Evolutionary conservation across 2,113 vertebrate genomes (phyloP), one percentile per base, ranked within the genome.

Genomic region (Trinectes maculatus): DNA sequence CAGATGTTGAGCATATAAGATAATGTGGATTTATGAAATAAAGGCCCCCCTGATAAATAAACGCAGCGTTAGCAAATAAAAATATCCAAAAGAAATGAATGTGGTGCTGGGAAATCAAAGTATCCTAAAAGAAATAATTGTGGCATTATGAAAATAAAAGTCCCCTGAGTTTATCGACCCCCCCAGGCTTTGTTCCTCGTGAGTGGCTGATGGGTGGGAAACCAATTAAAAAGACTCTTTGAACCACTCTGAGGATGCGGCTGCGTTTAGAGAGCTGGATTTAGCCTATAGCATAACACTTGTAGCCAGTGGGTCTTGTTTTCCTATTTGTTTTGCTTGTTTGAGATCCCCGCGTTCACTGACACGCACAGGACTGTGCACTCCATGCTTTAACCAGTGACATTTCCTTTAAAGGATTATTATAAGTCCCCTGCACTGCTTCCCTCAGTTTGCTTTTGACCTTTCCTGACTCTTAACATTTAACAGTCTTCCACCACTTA

Each of bases 201-300:
- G 18, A 57, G 75, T 24, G 36, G 55, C 26, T 71, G 39, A 28
- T 71, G 44, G 67, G 60, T 57, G 34, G 34, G 44, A 46, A 67
- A 68, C 15, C 28, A 59, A 72, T 64, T 59, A 43, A 65, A 57
- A 53, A 43, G 6, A 5, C 10, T 53, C 44, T 53, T 26, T 73
- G 7, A 15, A 52, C 54, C 70, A 60, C 59, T 69, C 31, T 39
- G 13, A 59, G 56, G 11, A n/a, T 31, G 25, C 18, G 29, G 29
- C 36, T 52, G 28, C 25, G 46, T 68, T 40, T 18, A 46, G 19
- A 9, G 3, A 9, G 13, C 21, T 47, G 16, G 29, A 59, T 73
- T 70, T 34, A 19, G 29, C 31, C 6, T 16, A 22, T 6, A 31
- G 42, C 16, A 36, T 58, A 25, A 57, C 12, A 10, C 4, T 52